These are phyloP conservation scores for Luehdorfia chinensis DNA, from an alignment of 1,140 invertebrate genomes.

Conservation along the genomic window DNA sequence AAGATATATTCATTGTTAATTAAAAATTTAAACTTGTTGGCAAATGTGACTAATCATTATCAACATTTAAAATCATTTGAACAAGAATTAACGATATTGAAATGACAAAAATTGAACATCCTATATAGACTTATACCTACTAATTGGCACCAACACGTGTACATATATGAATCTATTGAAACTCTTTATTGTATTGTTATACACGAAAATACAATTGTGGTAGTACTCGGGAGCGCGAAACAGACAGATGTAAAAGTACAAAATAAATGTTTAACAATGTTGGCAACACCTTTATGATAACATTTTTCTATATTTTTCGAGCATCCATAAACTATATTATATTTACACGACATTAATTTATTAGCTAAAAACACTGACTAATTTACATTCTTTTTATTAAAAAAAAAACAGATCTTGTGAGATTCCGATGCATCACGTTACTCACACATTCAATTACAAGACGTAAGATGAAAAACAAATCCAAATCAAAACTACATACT, in stretches of 20 bases:
- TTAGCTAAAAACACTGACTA: no score
- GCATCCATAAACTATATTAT: no score
- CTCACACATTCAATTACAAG: no score
- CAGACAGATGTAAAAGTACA: not conserved
- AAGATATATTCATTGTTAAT: not conserved
- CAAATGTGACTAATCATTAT: not conserved
- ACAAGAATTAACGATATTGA: not conserved
- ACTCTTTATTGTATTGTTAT: not conserved
- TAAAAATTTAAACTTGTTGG: not conserved
- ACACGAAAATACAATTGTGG: not conserved
- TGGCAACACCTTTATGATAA: not conserved
- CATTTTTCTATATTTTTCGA: not conserved
- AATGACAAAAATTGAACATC: no score
- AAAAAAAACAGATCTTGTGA: no score
- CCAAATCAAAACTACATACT: no score
- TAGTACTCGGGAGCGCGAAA: not conserved
- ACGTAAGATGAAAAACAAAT: no score
- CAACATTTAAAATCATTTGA: not conserved
- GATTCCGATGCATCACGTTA: no score
- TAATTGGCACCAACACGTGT: conserved; percentile 13
- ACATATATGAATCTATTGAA: conserved; percentile 1
- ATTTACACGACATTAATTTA: no score
- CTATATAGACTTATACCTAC: conserved; percentile 4
- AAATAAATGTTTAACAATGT: not conserved
- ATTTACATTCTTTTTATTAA: no score